These are phyloP conservation scores for Dromius quadrimaculatus DNA, from an alignment of 2,888 invertebrate genomes.

Conservation along the genomic window DNA sequence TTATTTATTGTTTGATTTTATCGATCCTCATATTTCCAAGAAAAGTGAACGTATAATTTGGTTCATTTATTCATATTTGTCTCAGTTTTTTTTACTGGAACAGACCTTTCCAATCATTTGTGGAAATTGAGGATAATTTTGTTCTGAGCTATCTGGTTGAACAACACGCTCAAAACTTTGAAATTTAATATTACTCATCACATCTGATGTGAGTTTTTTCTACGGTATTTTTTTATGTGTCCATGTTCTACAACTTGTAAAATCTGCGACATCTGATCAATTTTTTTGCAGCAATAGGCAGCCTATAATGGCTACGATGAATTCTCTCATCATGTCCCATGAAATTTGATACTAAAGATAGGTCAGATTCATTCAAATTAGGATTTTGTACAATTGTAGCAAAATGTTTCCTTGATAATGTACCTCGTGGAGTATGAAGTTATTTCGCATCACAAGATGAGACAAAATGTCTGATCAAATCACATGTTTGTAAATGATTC, in stretches of 20 bases:
- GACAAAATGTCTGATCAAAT: constrained; percentile 55
- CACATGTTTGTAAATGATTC: constrained; percentile 56
- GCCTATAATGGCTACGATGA: constrained; percentile 56
- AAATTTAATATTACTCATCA: too few species aligned
- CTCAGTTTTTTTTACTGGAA: too few species aligned
- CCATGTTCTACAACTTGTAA: constrained; percentile 46
- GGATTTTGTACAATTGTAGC: constrained; percentile 56
- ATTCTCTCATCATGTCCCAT: constrained; percentile 58
- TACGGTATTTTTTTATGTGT: neutral
- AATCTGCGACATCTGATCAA: constrained; percentile 55
- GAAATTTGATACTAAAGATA: constrained; percentile 56
- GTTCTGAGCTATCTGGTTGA: too few species aligned
- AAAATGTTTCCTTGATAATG: constrained; percentile 56
- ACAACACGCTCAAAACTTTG: too few species aligned
- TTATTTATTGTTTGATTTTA: too few species aligned
- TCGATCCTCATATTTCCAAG: too few species aligned
- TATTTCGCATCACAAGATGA: constrained; percentile 56
- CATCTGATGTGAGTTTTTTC: too few species aligned
- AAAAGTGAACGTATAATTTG: too few species aligned
- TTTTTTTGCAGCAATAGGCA: constrained; percentile 55
- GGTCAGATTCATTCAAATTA: constrained; percentile 55
- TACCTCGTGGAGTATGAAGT: constrained; percentile 55
- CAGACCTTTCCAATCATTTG: too few species aligned
- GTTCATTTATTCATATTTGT: too few species aligned
- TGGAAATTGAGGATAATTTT: too few species aligned